Conservation (phyloP, 1,140 invertebrate genomes). For the Bursaphelenchus mucronatus region DNA sequence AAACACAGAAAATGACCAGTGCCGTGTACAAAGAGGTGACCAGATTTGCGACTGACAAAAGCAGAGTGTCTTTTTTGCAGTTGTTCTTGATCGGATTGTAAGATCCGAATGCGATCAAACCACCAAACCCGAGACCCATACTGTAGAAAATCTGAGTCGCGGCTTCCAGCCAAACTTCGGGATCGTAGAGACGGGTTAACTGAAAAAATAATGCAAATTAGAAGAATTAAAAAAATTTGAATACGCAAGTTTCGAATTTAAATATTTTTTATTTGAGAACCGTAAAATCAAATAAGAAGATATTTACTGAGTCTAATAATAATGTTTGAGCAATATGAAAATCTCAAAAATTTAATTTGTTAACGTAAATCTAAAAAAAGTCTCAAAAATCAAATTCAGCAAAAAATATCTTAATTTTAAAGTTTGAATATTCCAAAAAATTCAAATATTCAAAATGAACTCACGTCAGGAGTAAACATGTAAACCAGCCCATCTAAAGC, state of each 20-base stretch:
- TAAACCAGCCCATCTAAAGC: constrained; percentile 81
- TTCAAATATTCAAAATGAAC: constrained; percentile 27
- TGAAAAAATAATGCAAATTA: constrained; percentile 35
- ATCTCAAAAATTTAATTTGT: neutral
- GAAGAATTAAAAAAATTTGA: neutral
- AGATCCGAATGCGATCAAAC: constrained; percentile 71
- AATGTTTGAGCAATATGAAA: too few relatives aligned
- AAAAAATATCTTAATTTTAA: constrained; percentile 10
- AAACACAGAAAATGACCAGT: constrained; percentile 92
- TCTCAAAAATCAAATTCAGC: constrained; percentile 2
- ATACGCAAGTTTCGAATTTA: neutral
- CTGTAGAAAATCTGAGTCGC: constrained; percentile 97
- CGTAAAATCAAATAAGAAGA: neutral
- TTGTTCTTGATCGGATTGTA: constrained; percentile 95
- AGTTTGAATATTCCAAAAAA: neutral
- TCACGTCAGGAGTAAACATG: constrained; percentile 80
- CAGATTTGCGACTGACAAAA: constrained; percentile 88
- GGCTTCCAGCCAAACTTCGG: constrained; percentile 83
- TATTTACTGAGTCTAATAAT: too few relatives aligned
- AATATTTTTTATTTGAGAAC: neutral
- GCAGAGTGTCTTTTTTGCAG: constrained; percentile 84
- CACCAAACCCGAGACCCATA: constrained; percentile 83
- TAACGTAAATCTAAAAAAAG: neutral
- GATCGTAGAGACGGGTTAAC: constrained; percentile 50
- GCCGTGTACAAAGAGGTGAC: constrained; percentile 94